Percentiles rank a stretch among this genome's conserved stretches.
Conservation (phyloP, 1,140 invertebrate species). For the Chironomus tepperi region DNA sequence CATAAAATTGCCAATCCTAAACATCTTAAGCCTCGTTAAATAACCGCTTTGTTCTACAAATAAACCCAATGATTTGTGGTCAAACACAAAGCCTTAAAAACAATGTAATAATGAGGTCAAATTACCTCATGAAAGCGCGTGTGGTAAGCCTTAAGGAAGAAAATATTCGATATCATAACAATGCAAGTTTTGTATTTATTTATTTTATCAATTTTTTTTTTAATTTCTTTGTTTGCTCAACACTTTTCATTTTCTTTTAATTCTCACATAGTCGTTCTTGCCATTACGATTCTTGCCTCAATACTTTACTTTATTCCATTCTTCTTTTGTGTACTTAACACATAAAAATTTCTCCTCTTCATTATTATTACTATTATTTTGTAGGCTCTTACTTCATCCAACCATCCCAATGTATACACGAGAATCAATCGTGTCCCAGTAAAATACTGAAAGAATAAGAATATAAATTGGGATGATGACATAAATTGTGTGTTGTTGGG, state of each 20-base stretch:
- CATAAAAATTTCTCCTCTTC: slow-evolving; percentile 1
- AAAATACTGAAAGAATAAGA: slow-evolving; percentile 7
- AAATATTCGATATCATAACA: too few species aligned
- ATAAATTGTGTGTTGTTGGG: background rate
- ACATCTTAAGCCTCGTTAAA: too few species aligned
- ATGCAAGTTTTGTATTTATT: too few species aligned
- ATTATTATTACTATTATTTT: background rate
- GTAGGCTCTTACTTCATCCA: too few species aligned
- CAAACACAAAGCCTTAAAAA: background rate
- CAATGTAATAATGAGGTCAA: background rate
- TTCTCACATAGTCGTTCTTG: background rate
- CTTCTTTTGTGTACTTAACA: background rate
- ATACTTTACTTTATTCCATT: too few species aligned
- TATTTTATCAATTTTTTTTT: background rate
- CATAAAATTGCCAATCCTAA: too few species aligned
- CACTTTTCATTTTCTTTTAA: slow-evolving; percentile 22
- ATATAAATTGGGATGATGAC: background rate
- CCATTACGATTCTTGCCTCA: background rate
- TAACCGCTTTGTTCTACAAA: too few species aligned
- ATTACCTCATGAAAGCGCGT: too few species aligned
- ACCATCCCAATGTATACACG: too few species aligned
- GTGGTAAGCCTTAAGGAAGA: too few species aligned
- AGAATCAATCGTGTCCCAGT: background rate
- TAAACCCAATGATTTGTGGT: too few species aligned
- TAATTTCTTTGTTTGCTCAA: background rate